Conservation (phyloP, 2,888 invertebrate species). For the Zeuzera pyrina region DNA sequence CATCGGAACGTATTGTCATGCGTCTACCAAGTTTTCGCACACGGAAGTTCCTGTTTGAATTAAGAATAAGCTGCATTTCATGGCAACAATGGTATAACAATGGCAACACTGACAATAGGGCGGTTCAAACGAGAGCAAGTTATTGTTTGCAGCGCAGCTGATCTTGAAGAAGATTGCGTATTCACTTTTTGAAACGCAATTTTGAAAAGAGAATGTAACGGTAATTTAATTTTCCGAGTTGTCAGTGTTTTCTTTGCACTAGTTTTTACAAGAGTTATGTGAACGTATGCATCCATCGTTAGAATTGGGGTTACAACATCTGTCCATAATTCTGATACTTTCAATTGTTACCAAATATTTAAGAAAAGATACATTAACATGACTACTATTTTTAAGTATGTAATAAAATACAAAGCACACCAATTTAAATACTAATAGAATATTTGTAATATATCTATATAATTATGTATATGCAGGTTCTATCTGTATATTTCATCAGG, state of each 20-base stretch:
- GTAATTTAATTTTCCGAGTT: conserved; percentile 37
- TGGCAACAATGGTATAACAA: conserved; percentile 52
- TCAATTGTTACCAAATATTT: no score
- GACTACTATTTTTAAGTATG: no score
- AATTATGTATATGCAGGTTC: no score
- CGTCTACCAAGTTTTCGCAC: conserved; percentile 50
- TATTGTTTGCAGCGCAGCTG: conserved; percentile 51
- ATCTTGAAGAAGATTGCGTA: conserved; percentile 39
- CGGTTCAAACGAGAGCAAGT: conserved; percentile 46
- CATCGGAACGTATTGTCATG: conserved; percentile 28
- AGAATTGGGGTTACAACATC: not conserved
- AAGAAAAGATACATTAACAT: no score
- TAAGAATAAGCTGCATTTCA: conserved; percentile 43
- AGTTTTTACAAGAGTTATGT: conserved; percentile 27
- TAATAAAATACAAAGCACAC: no score
- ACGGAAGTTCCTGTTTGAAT: conserved; percentile 58
- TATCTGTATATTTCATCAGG: no score
- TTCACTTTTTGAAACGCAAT: conserved; percentile 32
- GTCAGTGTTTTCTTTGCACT: conserved; percentile 25
- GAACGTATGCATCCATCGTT: conserved; percentile 13
- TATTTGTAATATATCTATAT: no score
- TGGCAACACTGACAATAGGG: conserved; percentile 43
- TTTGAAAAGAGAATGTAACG: conserved; percentile 34
- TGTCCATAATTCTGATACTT: not conserved
- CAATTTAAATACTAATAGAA: no score